These are phyloP conservation scores for Puntigrus tetrazona DNA, from an alignment of 2,113 vertebrate genomes.

Conservation along the genomic window DNA sequence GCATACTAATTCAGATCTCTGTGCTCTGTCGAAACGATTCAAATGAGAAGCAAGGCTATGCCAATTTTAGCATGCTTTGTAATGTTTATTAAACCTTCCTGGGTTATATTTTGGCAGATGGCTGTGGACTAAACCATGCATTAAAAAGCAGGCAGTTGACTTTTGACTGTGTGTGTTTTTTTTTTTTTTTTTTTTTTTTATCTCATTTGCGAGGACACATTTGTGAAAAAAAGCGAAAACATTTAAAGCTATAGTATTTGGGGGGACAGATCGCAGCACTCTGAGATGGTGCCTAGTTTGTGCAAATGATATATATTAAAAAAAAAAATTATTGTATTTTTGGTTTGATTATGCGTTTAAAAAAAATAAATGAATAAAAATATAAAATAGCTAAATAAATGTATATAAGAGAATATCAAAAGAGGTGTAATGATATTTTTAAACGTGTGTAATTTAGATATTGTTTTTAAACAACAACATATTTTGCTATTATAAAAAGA, in stretches of 20 bases:
- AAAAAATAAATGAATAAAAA: too few species aligned
- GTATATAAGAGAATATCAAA: too few species aligned
- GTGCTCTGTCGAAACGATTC: background rate
- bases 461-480: too few species aligned
- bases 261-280: background rate
- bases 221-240: background rate
- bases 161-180: background rate
- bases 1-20: constrained; percentile 19
- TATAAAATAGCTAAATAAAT: too few species aligned
- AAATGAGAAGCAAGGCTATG: constrained; percentile 24
- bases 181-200: too few species aligned
- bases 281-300: background rate
- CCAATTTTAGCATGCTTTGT: constrained; percentile 20
- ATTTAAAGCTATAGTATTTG: background rate
- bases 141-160: background rate
- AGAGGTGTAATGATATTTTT: too few species aligned
- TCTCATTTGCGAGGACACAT: background rate
- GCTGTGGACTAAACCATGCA: constrained; percentile 8
- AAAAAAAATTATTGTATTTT: background rate
- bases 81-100: background rate
- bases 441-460: too few species aligned
- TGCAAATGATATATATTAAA: background rate
- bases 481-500: too few species aligned
- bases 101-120: constrained; percentile 4
- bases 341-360: background rate